These are phyloP conservation scores for Rhabdomys pumilio DNA, from an alignment of 2,797 vertebrate genomes.

Conservation along the genomic window DNA sequence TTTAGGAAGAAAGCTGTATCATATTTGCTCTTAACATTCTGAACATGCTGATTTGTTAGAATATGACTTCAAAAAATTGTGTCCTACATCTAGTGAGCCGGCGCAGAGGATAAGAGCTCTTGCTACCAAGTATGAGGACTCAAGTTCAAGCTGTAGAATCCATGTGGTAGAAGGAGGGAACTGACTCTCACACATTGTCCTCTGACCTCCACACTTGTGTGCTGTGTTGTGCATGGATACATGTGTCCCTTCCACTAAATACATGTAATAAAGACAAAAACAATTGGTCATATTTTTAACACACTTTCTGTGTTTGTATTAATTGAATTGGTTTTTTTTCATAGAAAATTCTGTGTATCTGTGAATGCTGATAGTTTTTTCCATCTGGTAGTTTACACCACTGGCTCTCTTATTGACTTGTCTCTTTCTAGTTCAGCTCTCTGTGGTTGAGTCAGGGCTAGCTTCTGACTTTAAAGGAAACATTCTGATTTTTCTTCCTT, in stretches of 20 bases:
- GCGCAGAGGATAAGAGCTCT: neutral
- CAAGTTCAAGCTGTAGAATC: neutral
- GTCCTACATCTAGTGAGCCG: neutral
- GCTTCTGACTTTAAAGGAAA: conserved; percentile 69
- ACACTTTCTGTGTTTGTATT: neutral
- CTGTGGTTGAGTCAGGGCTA: conserved; percentile 25
- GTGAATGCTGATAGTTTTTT: neutral
- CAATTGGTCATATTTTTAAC: neutral
- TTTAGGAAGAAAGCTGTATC: neutral
- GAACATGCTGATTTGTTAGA: neutral
- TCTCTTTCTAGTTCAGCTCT: conserved; percentile 15
- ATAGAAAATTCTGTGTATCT: neutral
- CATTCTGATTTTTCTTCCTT: conserved; percentile 58
- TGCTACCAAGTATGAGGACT: neutral
- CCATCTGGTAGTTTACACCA: neutral
- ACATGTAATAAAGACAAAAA: neutral
- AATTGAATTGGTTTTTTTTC: conserved; percentile 19
- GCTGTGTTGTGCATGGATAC: neutral
- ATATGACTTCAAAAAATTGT: neutral
- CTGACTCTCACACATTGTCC: neutral
- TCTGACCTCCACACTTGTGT: neutral
- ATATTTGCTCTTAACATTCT: neutral
- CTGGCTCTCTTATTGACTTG: conserved; percentile 34
- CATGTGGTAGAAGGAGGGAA: neutral
- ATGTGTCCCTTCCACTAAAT: neutral